Evolutionary conservation across 1,140 invertebrate genomes (phyloP).

Genomic region (Heliothis virescens): DNA sequence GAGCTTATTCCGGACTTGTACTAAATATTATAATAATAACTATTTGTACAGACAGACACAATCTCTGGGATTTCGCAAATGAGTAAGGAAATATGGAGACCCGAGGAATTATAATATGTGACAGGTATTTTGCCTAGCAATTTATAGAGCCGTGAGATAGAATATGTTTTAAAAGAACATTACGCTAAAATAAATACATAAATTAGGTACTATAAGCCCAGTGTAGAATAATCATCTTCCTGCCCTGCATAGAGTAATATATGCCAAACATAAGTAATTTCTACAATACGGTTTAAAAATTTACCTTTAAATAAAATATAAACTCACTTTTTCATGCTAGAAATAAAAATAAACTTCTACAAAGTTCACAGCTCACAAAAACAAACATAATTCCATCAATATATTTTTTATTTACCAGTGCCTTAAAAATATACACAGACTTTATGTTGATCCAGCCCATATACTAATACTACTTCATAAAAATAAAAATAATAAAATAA

Average conservation of each 20-base stretch:
- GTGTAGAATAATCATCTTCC: too few relatives aligned
- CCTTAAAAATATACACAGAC: neutral
- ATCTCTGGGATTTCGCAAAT: slow-evolving; percentile 4
- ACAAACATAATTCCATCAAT: neutral
- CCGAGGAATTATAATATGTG: slow-evolving; percentile 3
- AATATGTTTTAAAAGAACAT: too few relatives aligned
- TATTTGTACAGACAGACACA: slow-evolving; percentile 27
- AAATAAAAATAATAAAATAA: slow-evolving; percentile 1
- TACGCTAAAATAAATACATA: neutral
- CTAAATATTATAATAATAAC: slow-evolving; percentile 20
- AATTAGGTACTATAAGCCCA: too few relatives aligned
- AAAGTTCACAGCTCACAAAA: too few relatives aligned
- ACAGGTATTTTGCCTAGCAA: neutral
- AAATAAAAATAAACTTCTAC: too few relatives aligned
- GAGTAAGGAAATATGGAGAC: slow-evolving; percentile 15
- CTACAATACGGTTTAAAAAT: too few relatives aligned
- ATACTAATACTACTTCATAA: slow-evolving; percentile 8
- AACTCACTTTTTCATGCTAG: too few relatives aligned
- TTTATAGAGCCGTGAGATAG: neutral
- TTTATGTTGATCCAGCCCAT: slow-evolving; percentile 20
- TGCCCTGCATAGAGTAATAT: too few relatives aligned
- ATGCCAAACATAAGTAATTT: too few relatives aligned
- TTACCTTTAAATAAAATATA: too few relatives aligned
- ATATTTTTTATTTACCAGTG: neutral
- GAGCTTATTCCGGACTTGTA: neutral